Percentiles rank a stretch among this genome's conserved stretches.
Conservation (phyloP, 2,797 vertebrate genomes). For the Coracias cyanogaster region DNA sequence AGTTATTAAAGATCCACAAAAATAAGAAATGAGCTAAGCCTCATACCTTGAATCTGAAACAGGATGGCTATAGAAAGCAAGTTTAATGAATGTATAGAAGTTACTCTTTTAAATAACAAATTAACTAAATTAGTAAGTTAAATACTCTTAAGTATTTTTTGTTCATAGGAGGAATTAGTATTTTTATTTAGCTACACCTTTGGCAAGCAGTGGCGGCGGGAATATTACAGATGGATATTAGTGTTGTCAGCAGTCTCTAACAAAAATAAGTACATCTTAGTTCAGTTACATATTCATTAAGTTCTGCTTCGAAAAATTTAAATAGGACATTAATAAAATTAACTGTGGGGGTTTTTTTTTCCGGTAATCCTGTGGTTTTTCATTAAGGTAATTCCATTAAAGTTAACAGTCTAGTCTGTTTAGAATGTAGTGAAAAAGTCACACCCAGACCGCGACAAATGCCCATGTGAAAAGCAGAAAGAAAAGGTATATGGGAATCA, state of each 20-base stretch:
- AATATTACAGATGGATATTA: neutral
- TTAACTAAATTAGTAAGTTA: neutral
- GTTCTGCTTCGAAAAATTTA: too few species aligned
- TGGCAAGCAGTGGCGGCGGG: too few species aligned
- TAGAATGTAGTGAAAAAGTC: too few species aligned
- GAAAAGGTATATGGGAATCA: too few species aligned
- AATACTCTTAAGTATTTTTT: neutral
- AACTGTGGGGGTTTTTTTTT: too few species aligned
- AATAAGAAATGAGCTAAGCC: too few species aligned
- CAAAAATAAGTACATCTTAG: neutral
- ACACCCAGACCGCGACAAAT: too few species aligned
- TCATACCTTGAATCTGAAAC: neutral
- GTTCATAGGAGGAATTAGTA: neutral
- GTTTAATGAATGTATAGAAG: neutral
- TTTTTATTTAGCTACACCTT: neutral
- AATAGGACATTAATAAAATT: too few species aligned
- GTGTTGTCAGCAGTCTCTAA: neutral
- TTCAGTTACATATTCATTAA: neutral
- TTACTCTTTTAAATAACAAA: neutral
- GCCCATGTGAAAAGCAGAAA: too few species aligned
- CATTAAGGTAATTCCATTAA: too few species aligned
- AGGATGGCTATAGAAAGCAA: neutral
- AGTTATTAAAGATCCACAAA: neutral
- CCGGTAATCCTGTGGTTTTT: too few species aligned
- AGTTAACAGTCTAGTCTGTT: too few species aligned